Conservation (phyloP, 1,140 invertebrate genomes). For the Drosophila sp. region DNA sequence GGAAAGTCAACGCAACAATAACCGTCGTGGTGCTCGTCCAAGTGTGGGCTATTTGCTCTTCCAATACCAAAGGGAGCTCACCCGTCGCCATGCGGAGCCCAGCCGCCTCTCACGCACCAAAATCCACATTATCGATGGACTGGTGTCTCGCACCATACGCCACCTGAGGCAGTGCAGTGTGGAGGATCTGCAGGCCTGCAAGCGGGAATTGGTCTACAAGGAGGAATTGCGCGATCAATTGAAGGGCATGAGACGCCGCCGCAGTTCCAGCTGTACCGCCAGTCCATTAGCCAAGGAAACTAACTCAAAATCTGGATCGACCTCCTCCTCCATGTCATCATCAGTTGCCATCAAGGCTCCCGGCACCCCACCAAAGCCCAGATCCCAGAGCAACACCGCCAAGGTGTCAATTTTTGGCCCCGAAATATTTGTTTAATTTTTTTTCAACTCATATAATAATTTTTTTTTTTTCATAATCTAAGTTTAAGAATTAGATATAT, state of each 20-base stretch:
- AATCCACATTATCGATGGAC: slow-evolving; percentile 73
- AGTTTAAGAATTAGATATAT: slow-evolving; percentile 1
- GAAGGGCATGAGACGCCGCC: slow-evolving; percentile 38
- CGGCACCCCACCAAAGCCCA: slow-evolving; percentile 60
- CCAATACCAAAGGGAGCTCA: slow-evolving; percentile 68
- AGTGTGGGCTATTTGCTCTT: slow-evolving; percentile 71
- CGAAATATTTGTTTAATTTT: slow-evolving; percentile 61
- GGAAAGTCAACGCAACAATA: slow-evolving; percentile 54
- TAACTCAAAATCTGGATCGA: neutral
- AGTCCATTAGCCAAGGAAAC: neutral
- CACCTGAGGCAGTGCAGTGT: slow-evolving; percentile 69
- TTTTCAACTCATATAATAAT: neutral
- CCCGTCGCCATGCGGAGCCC: slow-evolving; percentile 67
- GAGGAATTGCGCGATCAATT: slow-evolving; percentile 61
- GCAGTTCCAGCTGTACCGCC: neutral
- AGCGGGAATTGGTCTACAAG: slow-evolving; percentile 68
- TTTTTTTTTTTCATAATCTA: neutral
- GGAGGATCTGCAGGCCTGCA: slow-evolving; percentile 69
- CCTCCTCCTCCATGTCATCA: neutral
- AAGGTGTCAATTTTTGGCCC: slow-evolving; percentile 55
- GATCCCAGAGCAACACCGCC: neutral
- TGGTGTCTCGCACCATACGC: slow-evolving; percentile 62
- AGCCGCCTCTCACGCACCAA: slow-evolving; percentile 67
- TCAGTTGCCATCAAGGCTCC: slow-evolving; percentile 36
- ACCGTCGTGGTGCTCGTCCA: slow-evolving; percentile 54